A percentile compares a stretch with the other conserved stretches of the same genome.
These are phyloP conservation scores for Mormoops blainvillei DNA, from an alignment of 2,113 vertebrate genomes.

Conservation along the genomic window DNA sequence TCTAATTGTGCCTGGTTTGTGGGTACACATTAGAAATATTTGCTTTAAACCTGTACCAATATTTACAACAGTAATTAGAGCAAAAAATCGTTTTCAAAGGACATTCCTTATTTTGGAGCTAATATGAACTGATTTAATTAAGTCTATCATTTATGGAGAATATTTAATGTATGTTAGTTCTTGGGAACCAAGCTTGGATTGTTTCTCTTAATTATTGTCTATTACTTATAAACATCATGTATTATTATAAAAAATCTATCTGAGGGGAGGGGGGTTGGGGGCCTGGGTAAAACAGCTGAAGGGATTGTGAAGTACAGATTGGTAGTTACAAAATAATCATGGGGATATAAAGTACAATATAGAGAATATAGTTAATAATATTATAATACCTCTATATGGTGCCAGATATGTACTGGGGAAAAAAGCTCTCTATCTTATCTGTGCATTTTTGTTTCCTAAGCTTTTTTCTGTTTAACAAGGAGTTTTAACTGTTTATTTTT, in stretches of 20 bases:
- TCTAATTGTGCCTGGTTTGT: constrained; percentile 48
- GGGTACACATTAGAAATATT: constrained; percentile 37
- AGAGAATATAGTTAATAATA: not conserved
- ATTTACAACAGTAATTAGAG: constrained; percentile 57
- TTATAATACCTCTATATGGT: not conserved
- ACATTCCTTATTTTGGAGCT: constrained; percentile 38
- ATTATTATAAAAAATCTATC: not conserved
- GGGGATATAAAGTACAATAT: not conserved
- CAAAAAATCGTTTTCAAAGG: constrained; percentile 70
- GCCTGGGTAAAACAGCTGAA: not conserved
- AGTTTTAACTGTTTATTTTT: not conserved
- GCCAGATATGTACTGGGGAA: not conserved
- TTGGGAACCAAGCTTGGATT: constrained; percentile 33
- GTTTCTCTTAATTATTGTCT: constrained; percentile 15
- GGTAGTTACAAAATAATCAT: not conserved
- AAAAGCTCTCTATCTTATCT: constrained; percentile 18
- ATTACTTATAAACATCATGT: constrained; percentile 43
- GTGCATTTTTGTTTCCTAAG: constrained; percentile 6
- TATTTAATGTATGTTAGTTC: constrained; percentile 50
- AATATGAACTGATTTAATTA: constrained; percentile 25
- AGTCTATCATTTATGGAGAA: not conserved
- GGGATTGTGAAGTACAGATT: not conserved
- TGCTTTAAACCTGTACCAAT: constrained; percentile 33
- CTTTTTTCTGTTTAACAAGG: not conserved
- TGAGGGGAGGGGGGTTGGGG: not conserved